phyloP scores from a whole-genome alignment of 2,888 invertebrate species.

The Microdon myrmicae region DNA sequence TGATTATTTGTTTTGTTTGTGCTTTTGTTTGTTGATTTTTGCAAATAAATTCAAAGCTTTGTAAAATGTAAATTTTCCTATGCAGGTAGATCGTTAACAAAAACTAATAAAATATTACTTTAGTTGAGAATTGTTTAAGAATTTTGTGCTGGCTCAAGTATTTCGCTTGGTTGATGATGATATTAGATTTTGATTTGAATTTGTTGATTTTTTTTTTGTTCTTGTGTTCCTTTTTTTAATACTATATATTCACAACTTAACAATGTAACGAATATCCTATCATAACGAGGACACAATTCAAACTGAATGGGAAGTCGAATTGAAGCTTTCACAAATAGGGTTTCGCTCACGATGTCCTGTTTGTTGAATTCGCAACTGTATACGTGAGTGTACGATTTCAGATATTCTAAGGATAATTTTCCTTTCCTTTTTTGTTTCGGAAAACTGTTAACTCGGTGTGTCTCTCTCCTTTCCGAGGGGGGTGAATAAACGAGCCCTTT shows the following conservation, averaged over 20 bases:
- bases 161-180: slow-evolving; percentile 56
- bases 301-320: slow-evolving; percentile 66
- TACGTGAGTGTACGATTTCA: slow-evolving; percentile 38
- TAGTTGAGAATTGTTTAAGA: slow-evolving; percentile 24
- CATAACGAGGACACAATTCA: slow-evolving; percentile 68
- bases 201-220: slow-evolving; percentile 34
- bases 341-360: slow-evolving; percentile 49
- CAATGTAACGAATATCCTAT: slow-evolving; percentile 68
- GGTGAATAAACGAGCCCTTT: slow-evolving; percentile 47
- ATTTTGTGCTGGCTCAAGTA: slow-evolving; percentile 51
- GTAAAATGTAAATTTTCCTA: slow-evolving; percentile 32
- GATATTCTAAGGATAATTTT: slow-evolving; percentile 31
- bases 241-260: slow-evolving; percentile 68
- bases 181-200: slow-evolving; percentile 44
- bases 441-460: slow-evolving; percentile 35
- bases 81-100: slow-evolving; percentile 11
- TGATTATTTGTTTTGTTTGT: slow-evolving; percentile 34
- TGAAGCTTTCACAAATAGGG: slow-evolving; percentile 66
- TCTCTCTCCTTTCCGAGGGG: slow-evolving; percentile 39
- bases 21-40: slow-evolving; percentile 22
- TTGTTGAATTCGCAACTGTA: slow-evolving; percentile 31
- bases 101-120: slow-evolving; percentile 26
- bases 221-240: slow-evolving; percentile 55
- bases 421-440: slow-evolving; percentile 22
- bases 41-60: slow-evolving; percentile 26